Conservation (phyloP, 1,140 invertebrate genomes). For the Nasonia vitripennis region DNA sequence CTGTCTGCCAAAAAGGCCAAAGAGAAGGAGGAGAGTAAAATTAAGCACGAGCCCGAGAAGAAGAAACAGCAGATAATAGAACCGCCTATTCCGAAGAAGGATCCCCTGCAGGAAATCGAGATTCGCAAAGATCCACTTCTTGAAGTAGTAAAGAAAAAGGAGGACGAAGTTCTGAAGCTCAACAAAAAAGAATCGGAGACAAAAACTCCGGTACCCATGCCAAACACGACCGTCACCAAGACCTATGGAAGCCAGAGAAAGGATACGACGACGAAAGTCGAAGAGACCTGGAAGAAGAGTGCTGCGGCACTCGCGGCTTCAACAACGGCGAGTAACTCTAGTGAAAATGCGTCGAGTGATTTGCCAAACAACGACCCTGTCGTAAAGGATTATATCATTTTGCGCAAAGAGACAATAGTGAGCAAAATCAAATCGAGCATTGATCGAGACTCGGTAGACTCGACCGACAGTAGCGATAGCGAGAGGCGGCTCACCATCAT, state of each 20-base stretch:
- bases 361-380: background rate
- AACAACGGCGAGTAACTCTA: background rate
- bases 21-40: slow-evolving; percentile 66
- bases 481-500: slow-evolving; percentile 79
- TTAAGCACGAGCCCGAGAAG: slow-evolving; percentile 56
- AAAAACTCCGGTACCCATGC: background rate
- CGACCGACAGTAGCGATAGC: slow-evolving; percentile 83
- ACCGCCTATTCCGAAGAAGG: slow-evolving; percentile 43
- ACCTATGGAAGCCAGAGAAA: slow-evolving; percentile 42
- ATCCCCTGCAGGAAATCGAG: slow-evolving; percentile 54
- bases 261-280: slow-evolving; percentile 57
- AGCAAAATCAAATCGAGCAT: slow-evolving; percentile 68
- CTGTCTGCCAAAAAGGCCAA: slow-evolving; percentile 60
- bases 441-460: slow-evolving; percentile 74
- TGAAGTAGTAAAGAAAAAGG: slow-evolving; percentile 56
- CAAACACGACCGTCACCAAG: background rate
- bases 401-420: slow-evolving; percentile 51
- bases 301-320: background rate
- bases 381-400: slow-evolving; percentile 24
- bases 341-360: background rate
- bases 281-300: slow-evolving; percentile 62
- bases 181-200: slow-evolving; percentile 47
- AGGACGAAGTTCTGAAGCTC: slow-evolving; percentile 58
- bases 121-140: slow-evolving; percentile 57
- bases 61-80: slow-evolving; percentile 50